Percentiles rank a stretch among this genome's conserved stretches.
These are phyloP conservation scores for Pocillopora grandis DNA, from an alignment of 92 coral and sea anemone genomes.

Conservation along the genomic window DNA sequence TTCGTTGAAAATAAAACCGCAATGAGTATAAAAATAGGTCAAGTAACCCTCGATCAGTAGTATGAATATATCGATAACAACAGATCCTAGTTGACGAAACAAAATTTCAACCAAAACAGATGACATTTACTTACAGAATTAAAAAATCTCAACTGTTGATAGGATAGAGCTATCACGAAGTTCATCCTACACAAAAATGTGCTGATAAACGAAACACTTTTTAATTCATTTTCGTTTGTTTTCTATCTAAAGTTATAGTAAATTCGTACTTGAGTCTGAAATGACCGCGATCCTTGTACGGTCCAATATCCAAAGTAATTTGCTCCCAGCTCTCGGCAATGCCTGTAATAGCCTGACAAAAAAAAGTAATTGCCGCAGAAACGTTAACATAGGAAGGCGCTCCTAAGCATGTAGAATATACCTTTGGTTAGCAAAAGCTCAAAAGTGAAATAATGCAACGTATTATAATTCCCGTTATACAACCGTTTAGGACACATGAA, in stretches of 20 bases:
- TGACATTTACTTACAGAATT: too few species aligned
- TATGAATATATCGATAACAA: background rate
- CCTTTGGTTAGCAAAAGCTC: too few species aligned
- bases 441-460: too few species aligned
- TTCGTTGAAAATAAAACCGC: background rate
- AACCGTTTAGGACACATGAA: too few species aligned
- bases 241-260: background rate
- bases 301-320: slow-evolving; percentile 88
- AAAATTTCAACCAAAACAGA: too few species aligned
- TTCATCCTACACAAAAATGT: too few species aligned
- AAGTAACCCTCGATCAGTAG: background rate
- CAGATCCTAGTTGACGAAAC: too few species aligned
- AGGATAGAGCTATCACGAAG: too few species aligned
- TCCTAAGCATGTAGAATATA: background rate
- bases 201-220: too few species aligned
- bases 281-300: slow-evolving; percentile 99
- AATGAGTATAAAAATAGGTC: background rate
- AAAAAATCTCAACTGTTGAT: too few species aligned
- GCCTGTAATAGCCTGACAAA: slow-evolving; percentile 74
- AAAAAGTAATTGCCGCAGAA: background rate
- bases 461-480: too few species aligned
- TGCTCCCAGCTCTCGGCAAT: slow-evolving; percentile 91
- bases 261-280: slow-evolving; percentile 82
- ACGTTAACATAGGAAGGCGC: background rate
- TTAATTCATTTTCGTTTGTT: too few species aligned